A percentile compares a stretch with the other conserved stretches of the same genome.
Conservation (phyloP, 2,888 invertebrate species). For the Frankliniella intonsa region DNA sequence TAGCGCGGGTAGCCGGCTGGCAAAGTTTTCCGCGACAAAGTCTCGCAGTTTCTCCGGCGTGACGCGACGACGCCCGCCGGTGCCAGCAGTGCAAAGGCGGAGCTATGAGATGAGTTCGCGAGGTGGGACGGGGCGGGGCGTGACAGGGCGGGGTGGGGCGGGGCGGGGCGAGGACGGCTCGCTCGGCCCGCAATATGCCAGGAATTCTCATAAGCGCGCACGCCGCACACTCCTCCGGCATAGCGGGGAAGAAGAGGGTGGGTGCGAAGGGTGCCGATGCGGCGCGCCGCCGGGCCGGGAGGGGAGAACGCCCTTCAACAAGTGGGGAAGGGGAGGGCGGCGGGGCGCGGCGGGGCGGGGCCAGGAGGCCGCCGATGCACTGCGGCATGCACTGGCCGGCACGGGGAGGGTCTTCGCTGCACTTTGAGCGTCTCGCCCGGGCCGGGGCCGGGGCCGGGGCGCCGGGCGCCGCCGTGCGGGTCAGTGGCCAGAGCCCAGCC, state of each 20-base stretch:
- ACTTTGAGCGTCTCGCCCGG: no score
- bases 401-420: no score
- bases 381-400: no score
- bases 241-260: not conserved
- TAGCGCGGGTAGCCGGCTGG: no score
- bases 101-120: not conserved
- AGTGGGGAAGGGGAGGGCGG: not conserved
- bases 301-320: not conserved
- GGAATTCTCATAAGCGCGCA: conserved; percentile 13
- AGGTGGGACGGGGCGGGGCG: not conserved
- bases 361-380: not conserved
- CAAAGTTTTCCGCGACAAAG: no score
- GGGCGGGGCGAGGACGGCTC: not conserved
- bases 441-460: no score
- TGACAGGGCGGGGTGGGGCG: not conserved
- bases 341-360: not conserved
- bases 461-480: no score
- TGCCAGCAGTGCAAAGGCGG: not conserved
- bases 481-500: no score
- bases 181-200: conserved; percentile 2
- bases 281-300: no score
- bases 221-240: not conserved
- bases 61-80: not conserved
- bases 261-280: not conserved
- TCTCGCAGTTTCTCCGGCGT: not conserved